Evolutionary conservation across 2,797 vertebrate species (phyloP), one percentile per base, ranked within the genome.

Genomic region (Sarcoramphus papa): DNA sequence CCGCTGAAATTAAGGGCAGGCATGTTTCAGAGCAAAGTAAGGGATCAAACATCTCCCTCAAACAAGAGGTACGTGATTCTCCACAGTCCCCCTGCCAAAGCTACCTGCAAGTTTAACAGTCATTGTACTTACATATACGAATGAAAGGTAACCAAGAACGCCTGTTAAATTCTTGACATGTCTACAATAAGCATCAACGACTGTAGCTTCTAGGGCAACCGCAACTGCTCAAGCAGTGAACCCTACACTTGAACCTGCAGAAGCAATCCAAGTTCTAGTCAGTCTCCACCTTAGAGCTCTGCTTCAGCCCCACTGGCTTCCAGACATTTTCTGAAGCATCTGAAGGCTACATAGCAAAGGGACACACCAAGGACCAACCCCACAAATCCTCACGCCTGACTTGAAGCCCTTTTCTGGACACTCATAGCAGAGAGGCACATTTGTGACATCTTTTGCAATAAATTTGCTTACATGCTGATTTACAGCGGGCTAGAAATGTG

Each of bases 401-500:
- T 77, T 50, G 25, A 67, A 79, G 45, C 31, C 56, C 35, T 59
- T 14, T 75, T 69, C 43, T 15, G 31, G 65, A 23, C 10, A 7
- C 8, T 41, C 4, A 5, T 0, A 56, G 48, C 21, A 33, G 14
- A 73, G 12, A 23, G 33, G 19, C 3, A 31, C 22, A 47, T 40
- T 16, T 67, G 15, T 51, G 33, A 84, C 73, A 60, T 5, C 57
- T 64, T 62, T 3, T 33, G 22, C 50, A 75, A 53, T 1, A 37
- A 12, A 27, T 35, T 0, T 64, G 53, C 13, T 4, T 5, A 51
- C 3, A 3, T 15, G 13, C 6, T 22, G 27, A 86, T 28, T 31
- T 68, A n/a, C 2, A 72, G 31, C 0, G 1, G 10, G 28, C 17
- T 43, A 27, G 30, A 85, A 63, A 40, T 2, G 1, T 7, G 23